These are phyloP conservation scores for Elmis aenea DNA, from an alignment of 2,888 invertebrate species.

Conservation along the genomic window DNA sequence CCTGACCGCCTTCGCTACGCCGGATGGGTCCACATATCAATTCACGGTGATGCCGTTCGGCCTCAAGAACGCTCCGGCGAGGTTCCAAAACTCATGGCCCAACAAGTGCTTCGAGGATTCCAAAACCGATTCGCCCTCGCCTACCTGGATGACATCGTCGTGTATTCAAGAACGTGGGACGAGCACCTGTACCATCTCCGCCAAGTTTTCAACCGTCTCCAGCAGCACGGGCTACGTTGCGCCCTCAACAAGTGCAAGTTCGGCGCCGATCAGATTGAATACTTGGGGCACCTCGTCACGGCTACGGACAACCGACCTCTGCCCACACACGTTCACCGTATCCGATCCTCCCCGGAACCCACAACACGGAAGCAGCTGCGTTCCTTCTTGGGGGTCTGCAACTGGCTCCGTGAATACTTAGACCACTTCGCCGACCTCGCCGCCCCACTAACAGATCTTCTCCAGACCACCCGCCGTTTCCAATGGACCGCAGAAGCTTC, in stretches of 20 bases:
- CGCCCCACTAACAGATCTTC: conserved; percentile 24
- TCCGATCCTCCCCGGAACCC: conserved; percentile 6
- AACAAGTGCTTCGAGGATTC: conserved; percentile 23
- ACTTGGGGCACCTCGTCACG: conserved; percentile 17
- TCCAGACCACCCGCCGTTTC: conserved; percentile 7
- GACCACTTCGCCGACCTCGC: no score
- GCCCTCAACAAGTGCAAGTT: conserved; percentile 19
- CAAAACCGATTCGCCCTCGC: conserved; percentile 20
- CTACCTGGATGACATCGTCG: no score
- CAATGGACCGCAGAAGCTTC: conserved; percentile 15
- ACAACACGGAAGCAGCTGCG: no score
- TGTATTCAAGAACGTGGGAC: no score
- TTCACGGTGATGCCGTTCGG: no score
- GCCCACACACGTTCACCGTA: conserved; percentile 10
- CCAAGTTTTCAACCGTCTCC: conserved; percentile 19
- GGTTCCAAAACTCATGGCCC: conserved; percentile 31
- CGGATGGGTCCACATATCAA: no score
- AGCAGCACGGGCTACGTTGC: conserved; percentile 13
- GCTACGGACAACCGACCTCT: conserved; percentile 13
- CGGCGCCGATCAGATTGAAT: conserved; percentile 18
- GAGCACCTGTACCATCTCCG: conserved; percentile 20
- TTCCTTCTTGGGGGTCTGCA: conserved; percentile 24
- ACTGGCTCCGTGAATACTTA: conserved; percentile 29
- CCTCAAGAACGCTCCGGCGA: no score
- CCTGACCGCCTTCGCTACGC: no score